A percentile compares a stretch with the other conserved stretches of the same genome.
phyloP scores from a whole-genome alignment of 2,888 invertebrate species.

The Megaustenia siamemsis region DNA sequence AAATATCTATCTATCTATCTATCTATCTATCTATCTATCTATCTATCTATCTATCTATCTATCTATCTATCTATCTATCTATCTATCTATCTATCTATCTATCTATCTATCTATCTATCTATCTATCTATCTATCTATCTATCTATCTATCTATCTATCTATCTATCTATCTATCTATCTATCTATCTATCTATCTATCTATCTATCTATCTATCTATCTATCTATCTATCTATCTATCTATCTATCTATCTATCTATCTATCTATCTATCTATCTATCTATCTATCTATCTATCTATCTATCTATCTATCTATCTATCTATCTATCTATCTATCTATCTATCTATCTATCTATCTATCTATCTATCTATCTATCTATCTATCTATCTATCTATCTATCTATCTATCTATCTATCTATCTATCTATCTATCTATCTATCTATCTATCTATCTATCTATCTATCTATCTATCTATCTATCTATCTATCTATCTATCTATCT shows the following conservation, averaged over 20 bases:
- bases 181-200: not conserved
- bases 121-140: not conserved
- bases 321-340: no score
- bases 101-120: not conserved
- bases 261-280: not conserved
- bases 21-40: not conserved
- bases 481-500: no score
- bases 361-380: no score
- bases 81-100: not conserved
- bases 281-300: no score
- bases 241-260: not conserved
- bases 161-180: not conserved
- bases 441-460: no score
- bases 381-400: no score
- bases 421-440: no score
- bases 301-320: no score
- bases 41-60: not conserved
- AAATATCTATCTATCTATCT: no score
- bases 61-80: not conserved
- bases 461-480: no score
- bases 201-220: not conserved
- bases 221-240: not conserved
- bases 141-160: not conserved
- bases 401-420: no score
- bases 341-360: no score